Conservation (phyloP, 2,888 invertebrate species). For the Microdon myrmicae region DNA sequence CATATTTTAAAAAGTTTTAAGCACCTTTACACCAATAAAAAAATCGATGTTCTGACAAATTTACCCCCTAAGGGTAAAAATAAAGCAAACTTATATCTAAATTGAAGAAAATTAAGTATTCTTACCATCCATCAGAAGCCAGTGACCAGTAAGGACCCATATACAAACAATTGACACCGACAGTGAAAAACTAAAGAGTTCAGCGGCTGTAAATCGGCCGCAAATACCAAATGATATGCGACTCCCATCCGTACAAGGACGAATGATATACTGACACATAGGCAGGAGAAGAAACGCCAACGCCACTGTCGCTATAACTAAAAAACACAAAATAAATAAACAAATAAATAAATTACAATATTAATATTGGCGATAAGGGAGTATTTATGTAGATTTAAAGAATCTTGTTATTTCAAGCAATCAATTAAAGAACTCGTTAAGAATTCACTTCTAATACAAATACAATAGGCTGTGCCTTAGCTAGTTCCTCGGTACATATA, state of each 20-base stretch:
- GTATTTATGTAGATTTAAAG: too few relatives aligned
- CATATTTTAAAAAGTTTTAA: too few relatives aligned
- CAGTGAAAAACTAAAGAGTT: conserved; percentile 90
- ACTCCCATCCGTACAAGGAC: conserved; percentile 84
- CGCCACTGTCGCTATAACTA: conserved; percentile 96
- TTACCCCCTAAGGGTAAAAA: not conserved
- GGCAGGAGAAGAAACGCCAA: conserved; percentile 95
- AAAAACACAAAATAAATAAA: conserved; percentile 57
- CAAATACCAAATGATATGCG: conserved; percentile 91
- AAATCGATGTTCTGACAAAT: too few relatives aligned
- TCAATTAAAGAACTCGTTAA: not conserved
- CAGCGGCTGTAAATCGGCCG: conserved; percentile 94
- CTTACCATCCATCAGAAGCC: conserved; percentile 95
- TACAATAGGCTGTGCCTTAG: too few relatives aligned
- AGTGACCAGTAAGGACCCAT: conserved; percentile 98
- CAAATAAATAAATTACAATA: too few relatives aligned
- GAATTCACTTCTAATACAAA: not conserved
- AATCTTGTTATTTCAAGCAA: not conserved
- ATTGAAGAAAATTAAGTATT: conserved; percentile 26
- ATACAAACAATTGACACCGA: conserved; percentile 94
- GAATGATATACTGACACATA: conserved; percentile 95
- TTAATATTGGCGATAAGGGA: too few relatives aligned
- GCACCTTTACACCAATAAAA: too few relatives aligned
- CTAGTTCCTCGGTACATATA: too few relatives aligned
- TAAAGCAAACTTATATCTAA: not conserved